Base-by-base conservation (phyloP, 2,113 vertebrate species). In the Phrynosoma blainvillii region DNA sequence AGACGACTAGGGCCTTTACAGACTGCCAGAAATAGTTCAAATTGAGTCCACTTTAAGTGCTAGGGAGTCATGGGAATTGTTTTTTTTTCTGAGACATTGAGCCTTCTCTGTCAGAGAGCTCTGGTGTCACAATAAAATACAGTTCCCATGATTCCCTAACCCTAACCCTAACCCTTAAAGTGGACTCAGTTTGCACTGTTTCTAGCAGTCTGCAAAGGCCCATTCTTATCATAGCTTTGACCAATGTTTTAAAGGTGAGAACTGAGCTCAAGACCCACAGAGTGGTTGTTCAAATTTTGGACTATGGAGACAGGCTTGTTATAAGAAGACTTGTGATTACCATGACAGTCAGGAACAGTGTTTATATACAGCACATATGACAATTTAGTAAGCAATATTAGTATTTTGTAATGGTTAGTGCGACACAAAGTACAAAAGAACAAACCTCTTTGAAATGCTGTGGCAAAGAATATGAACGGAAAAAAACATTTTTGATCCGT, bases 391-490 rank as follows among this genome's bases (percentile, higher is more conserved):
- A 36, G 4, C 20, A 47, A 2, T 47, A 42, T 27, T 62, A 80
- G 5, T 36, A 87, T 85, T 83, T 70, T 30, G 52, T 77, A 79
- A 5, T 13, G 14, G 68, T 36, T 84, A 32, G 8, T 7, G 30
- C 16, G 1, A 2, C 0, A 11, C 6, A 88, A 90, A 68, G 76
- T 36, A 78, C 14, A n/a, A 59, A 75, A 40, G 1, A 74, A 91
- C 97, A 84, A 92, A 97, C 97, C 97, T 97, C 97, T 89, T 96
- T 97, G 90, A 97, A 89, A 93, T 97, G 97, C 18, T 97, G 90
- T 0, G 97, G 97, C 54, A 97, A 95, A 21, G 91, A 0, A 66
- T 94, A 96, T 0, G 95, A 84, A 8, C 94, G 96, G 84, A 14
- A 92, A 88, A 96, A 95, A 30, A 90, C 1, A 0, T 89, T 65